Evolutionary conservation across 2,888 invertebrate species (phyloP).

Genomic region (Aleiodes alternator): DNA sequence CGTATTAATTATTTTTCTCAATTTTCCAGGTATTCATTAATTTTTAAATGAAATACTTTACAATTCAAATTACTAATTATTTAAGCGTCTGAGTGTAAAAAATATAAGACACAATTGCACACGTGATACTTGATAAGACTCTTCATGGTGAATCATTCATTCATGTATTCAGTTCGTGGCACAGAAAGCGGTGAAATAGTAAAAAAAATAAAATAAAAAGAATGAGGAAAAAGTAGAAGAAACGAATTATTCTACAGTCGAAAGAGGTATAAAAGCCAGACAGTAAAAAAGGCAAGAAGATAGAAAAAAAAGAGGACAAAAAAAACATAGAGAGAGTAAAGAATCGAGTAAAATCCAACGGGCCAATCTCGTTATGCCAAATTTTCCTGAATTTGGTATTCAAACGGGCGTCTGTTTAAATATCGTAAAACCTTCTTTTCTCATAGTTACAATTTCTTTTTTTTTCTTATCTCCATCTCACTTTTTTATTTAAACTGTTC

Average conservation of each 20-base stretch:
- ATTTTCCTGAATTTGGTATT: conserved; percentile 29
- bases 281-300: conserved; percentile 15
- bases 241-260: conserved; percentile 21
- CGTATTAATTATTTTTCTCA: too few relatives aligned
- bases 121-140: not conserved
- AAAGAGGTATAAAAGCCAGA: conserved; percentile 22
- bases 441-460: not conserved
- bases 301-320: too few relatives aligned
- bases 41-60: too few relatives aligned
- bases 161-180: conserved; percentile 24
- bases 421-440: conserved; percentile 13
- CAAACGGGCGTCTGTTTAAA: conserved; percentile 17
- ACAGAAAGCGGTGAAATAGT: not conserved
- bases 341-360: conserved; percentile 18
- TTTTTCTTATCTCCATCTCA: too few relatives aligned
- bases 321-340: not conserved
- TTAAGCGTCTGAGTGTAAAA: too few relatives aligned
- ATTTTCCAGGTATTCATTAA: too few relatives aligned
- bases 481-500: not conserved
- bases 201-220: not conserved
- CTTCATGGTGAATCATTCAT: conserved; percentile 20
- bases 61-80: too few relatives aligned
- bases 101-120: too few relatives aligned
- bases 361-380: conserved; percentile 23
- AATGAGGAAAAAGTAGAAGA: not conserved